phyloP scores from a whole-genome alignment of 2,888 invertebrate species.

The Platycheirus rosarum region DNA sequence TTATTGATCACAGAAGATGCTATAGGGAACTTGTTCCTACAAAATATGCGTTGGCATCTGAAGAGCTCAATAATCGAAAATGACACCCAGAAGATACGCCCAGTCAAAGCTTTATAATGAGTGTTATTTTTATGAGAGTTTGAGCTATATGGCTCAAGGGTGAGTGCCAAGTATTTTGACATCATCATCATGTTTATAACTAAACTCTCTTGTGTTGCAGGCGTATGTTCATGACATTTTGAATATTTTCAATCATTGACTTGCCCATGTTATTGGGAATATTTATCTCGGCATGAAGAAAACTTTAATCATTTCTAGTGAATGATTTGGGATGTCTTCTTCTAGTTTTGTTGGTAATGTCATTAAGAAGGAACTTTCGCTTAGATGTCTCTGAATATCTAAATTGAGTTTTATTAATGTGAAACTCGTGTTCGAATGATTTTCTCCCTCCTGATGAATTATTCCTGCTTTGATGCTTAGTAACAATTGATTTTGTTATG shows the following conservation, averaged over 20 bases:
- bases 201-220: slow-evolving; percentile 7
- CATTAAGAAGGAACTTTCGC: not conserved
- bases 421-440: slow-evolving; percentile 15
- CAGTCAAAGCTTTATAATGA: too few species aligned
- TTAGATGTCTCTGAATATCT: not conserved
- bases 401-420: slow-evolving; percentile 21
- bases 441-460: slow-evolving; percentile 16
- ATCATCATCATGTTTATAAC: slow-evolving; percentile 8
- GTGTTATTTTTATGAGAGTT: too few species aligned
- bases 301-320: slow-evolving; percentile 15
- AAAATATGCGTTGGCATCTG: not conserved
- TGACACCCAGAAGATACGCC: not conserved
- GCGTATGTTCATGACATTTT: slow-evolving; percentile 15
- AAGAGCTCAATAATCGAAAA: not conserved
- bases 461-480: slow-evolving; percentile 26
- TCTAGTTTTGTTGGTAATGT: not conserved
- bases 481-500: slow-evolving; percentile 32
- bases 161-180: too few species aligned
- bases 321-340: slow-evolving; percentile 2
- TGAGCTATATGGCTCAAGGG: too few species aligned
- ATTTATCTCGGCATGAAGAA: slow-evolving; percentile 4
- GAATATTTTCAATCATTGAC: slow-evolving; percentile 7
- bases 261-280: not conserved
- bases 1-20: slow-evolving; percentile 16
- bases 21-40: not conserved